Percentiles rank a stretch among this genome's conserved stretches.
These are phyloP conservation scores for Furcifer pardalis DNA, from an alignment of 2,797 vertebrate species.

Conservation along the genomic window DNA sequence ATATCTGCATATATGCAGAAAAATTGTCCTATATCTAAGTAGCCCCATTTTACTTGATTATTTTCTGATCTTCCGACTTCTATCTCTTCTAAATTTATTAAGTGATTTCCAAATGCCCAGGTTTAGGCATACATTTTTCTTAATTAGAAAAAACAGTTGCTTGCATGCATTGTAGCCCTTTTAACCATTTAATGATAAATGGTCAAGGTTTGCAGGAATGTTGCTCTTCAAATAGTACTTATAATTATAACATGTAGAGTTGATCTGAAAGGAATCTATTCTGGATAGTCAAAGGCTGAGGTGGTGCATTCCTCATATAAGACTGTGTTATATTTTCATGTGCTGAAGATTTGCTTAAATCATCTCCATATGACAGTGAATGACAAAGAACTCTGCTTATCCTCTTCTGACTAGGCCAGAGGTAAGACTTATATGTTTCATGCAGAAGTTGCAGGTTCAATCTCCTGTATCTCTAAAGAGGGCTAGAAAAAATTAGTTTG, in stretches of 20 bases:
- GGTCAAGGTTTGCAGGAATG: conserved; percentile 26
- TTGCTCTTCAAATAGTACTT: background rate
- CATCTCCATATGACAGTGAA: background rate
- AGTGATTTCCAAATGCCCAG: no score
- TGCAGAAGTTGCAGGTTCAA: background rate
- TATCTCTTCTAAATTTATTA: no score
- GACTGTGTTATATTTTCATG: background rate
- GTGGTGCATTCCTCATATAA: background rate
- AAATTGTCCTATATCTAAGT: no score
- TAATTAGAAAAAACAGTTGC: background rate
- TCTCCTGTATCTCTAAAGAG: no score
- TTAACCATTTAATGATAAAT: conserved; percentile 3
- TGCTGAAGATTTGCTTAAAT: background rate
- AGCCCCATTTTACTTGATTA: no score
- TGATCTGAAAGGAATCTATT: conserved; percentile 7
- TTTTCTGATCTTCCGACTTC: no score
- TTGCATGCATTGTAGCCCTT: conserved; percentile 6
- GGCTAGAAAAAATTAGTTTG: no score
- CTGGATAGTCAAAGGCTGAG: background rate
- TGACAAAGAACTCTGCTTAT: no score
- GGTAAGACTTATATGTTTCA: background rate
- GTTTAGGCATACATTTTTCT: background rate
- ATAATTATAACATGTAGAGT: background rate
- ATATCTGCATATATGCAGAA: no score
- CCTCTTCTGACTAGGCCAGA: no score